These are phyloP conservation scores for Heliconius eleuchia DNA, from an alignment of 1,140 invertebrate species.

Conservation along the genomic window DNA sequence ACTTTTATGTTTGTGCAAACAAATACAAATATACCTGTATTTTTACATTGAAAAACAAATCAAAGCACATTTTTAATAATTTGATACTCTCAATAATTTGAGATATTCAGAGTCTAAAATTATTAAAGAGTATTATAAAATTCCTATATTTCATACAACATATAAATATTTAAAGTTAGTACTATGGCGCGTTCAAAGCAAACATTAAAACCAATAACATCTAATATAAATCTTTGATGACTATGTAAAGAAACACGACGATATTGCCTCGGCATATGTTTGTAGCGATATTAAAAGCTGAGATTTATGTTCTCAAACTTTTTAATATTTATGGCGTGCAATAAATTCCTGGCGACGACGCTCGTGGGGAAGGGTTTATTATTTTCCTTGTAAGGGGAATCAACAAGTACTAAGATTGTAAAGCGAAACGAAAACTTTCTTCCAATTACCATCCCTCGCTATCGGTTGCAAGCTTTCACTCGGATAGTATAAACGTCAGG, in stretches of 20 bases:
- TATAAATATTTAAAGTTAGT: too few species aligned
- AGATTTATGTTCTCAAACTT: constrained; percentile 62
- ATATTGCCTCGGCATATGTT: constrained; percentile 45
- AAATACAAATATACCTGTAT: too few species aligned
- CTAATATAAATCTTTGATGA: constrained; percentile 40
- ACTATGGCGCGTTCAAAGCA: not conserved
- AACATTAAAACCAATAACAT: constrained; percentile 22
- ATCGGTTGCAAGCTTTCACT: constrained; percentile 30
- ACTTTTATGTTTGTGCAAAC: too few species aligned
- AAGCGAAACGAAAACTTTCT: constrained; percentile 37
- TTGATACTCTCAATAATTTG: too few species aligned
- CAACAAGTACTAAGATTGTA: constrained; percentile 64
- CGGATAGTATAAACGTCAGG: not conserved
- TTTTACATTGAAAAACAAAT: too few species aligned
- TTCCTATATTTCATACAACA: too few species aligned
- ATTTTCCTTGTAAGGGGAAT: constrained; percentile 67
- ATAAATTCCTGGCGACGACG: constrained; percentile 76
- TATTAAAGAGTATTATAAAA: too few species aligned
- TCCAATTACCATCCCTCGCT: constrained; percentile 15
- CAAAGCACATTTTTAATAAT: too few species aligned
- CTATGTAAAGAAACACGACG: constrained; percentile 35
- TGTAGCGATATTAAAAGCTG: constrained; percentile 15
- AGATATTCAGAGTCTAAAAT: too few species aligned
- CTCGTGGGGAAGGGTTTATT: constrained; percentile 69
- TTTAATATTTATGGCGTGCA: constrained; percentile 78